Percentiles rank a stretch among this genome's conserved stretches.
Conservation (phyloP, 2,888 invertebrate species). For the Drosophila neotestacea region DNA sequence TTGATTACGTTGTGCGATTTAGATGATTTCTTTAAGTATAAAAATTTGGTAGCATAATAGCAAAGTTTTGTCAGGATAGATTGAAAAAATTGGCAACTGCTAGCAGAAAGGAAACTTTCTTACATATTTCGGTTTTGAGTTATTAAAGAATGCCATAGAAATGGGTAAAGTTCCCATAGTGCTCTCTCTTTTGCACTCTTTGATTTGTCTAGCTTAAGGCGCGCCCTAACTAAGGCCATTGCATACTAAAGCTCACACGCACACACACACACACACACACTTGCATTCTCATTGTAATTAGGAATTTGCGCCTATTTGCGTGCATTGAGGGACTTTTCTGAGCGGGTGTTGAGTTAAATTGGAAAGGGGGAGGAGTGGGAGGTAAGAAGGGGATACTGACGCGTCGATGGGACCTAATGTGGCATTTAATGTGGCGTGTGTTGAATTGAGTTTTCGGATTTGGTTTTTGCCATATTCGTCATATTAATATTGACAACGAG, state of each 20-base stretch:
- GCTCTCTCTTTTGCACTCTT: conserved; percentile 16
- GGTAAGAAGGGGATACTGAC: conserved; percentile 14
- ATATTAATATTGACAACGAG: conserved; percentile 82
- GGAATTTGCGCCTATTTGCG: conserved; percentile 79
- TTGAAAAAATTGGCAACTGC: no score
- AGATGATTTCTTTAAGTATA: no score
- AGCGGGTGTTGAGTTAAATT: not conserved
- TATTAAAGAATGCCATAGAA: no score
- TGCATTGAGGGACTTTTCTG: conserved; percentile 22
- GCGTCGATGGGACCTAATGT: conserved; percentile 59
- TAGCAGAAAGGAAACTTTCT: no score
- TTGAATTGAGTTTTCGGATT: conserved; percentile 81
- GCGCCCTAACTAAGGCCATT: conserved; percentile 38
- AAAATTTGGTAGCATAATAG: no score
- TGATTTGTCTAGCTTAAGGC: conserved; percentile 33
- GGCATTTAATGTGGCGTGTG: conserved; percentile 78
- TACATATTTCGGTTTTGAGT: no score
- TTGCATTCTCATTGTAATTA: conserved; percentile 50
- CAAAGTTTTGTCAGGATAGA: no score
- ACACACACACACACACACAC: conserved; percentile 2
- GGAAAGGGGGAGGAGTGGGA: no score
- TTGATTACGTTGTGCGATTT: no score
- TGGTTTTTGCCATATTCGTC: conserved; percentile 82
- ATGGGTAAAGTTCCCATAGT: not conserved
- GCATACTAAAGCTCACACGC: conserved; percentile 24